These are phyloP conservation scores for Pollicipes pollicipes DNA, from an alignment of 1,140 invertebrate genomes.

Conservation along the genomic window DNA sequence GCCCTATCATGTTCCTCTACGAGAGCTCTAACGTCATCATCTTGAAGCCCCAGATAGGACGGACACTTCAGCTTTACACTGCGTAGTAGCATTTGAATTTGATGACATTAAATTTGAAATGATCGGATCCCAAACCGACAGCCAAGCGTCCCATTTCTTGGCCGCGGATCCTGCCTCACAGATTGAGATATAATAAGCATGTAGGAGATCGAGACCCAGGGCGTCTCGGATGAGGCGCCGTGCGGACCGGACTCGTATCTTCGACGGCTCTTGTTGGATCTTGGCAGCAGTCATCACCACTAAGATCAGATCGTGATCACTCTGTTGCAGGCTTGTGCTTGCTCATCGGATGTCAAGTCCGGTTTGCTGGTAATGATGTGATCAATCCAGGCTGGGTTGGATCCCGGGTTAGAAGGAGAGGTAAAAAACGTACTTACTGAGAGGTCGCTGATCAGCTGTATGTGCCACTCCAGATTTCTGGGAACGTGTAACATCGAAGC, in stretches of 20 bases:
- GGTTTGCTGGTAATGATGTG: background rate
- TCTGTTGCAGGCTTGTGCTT: background rate
- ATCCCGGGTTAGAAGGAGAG: background rate
- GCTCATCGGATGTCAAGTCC: background rate
- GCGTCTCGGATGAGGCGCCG: background rate
- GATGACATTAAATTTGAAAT: no score
- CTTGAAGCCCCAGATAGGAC: no score
- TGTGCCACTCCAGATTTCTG: no score
- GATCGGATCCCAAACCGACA: no score
- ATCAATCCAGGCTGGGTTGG: background rate
- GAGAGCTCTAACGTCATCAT: no score
- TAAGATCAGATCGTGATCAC: background rate
- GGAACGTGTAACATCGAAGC: no score
- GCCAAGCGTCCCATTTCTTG: no score
- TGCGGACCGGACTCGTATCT: background rate
- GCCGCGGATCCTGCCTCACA: no score
- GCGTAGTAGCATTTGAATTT: no score
- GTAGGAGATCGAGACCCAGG: background rate
- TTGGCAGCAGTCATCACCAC: background rate
- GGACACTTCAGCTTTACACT: no score
- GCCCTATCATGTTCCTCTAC: no score
- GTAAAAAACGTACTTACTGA: background rate
- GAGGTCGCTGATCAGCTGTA: background rate
- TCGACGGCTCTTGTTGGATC: background rate
- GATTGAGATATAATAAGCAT: no score